These are phyloP conservation scores for Dinomys branickii DNA, from an alignment of 2,113 vertebrate species.

Conservation along the genomic window DNA sequence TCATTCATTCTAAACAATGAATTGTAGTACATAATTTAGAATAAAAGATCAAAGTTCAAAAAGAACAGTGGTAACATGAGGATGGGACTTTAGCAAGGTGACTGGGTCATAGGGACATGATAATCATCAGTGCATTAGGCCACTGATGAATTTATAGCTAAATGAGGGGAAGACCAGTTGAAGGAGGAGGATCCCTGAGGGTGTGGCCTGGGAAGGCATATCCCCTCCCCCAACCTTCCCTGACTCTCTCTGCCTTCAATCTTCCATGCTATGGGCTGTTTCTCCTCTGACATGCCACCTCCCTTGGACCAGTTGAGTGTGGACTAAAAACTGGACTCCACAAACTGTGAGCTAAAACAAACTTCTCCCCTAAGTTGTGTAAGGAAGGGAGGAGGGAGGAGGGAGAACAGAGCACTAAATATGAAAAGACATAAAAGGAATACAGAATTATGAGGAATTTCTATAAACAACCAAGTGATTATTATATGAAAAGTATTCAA, in stretches of 20 bases:
- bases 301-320: neutral
- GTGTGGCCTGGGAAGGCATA: neutral
- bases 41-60: slow-evolving; percentile 14
- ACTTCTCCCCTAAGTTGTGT: neutral
- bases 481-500: neutral
- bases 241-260: neutral
- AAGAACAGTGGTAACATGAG: neutral
- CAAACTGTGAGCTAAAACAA: neutral
- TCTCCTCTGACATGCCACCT: neutral
- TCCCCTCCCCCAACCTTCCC: neutral
- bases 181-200: neutral
- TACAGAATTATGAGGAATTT: neutral
- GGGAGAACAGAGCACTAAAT: neutral
- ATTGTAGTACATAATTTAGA: slow-evolving; percentile 50
- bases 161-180: neutral
- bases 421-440: neutral
- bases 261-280: neutral
- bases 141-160: neutral
- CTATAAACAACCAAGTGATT: neutral
- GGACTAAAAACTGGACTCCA: neutral
- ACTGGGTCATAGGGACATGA: neutral
- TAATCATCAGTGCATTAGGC: neutral
- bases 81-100: neutral
- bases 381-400: too few species aligned
- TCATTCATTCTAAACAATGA: too few species aligned